A percentile compares a stretch with the other conserved stretches of the same genome.
phyloP scores from a whole-genome alignment of 2,113 vertebrate species.

The Mesoclemmys tuberculata region DNA sequence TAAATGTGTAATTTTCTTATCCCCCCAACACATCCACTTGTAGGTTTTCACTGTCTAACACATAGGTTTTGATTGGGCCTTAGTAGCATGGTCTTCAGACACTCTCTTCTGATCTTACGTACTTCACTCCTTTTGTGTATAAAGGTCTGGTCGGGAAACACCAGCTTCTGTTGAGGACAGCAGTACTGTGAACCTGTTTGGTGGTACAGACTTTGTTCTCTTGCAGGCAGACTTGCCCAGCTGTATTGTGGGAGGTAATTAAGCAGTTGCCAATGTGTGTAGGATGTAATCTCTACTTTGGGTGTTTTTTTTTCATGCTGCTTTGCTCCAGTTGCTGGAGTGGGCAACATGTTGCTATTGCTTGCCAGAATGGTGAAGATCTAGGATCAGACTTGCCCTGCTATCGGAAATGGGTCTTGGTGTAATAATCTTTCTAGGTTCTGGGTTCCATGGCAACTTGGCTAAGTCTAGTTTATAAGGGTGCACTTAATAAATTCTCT shows the following conservation, averaged over 20 bases:
- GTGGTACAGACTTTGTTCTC: neutral
- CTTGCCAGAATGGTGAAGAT: neutral
- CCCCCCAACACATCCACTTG: neutral
- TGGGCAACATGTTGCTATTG: neutral
- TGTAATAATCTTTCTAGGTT: neutral
- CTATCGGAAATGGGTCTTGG: neutral
- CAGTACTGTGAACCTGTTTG: neutral
- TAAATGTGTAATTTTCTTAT: neutral
- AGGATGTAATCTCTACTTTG: conserved; percentile 2
- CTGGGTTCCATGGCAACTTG: neutral
- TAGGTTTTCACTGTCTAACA: neutral
- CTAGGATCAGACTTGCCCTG: neutral
- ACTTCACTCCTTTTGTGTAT: neutral
- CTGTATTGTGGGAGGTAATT: neutral
- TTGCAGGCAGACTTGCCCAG: neutral
- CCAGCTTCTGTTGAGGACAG: neutral
- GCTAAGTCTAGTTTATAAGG: neutral
- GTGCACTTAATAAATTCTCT: neutral
- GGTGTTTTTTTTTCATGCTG: neutral
- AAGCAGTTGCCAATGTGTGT: neutral
- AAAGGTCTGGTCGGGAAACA: neutral
- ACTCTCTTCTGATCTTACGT: neutral
- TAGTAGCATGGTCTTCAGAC: neutral
- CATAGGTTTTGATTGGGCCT: neutral
- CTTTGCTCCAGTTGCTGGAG: neutral